Percentiles rank a stretch among this genome's conserved stretches.
phyloP scores from a whole-genome alignment of 1,140 invertebrate genomes.

The Oncopodura yosiiana region DNA sequence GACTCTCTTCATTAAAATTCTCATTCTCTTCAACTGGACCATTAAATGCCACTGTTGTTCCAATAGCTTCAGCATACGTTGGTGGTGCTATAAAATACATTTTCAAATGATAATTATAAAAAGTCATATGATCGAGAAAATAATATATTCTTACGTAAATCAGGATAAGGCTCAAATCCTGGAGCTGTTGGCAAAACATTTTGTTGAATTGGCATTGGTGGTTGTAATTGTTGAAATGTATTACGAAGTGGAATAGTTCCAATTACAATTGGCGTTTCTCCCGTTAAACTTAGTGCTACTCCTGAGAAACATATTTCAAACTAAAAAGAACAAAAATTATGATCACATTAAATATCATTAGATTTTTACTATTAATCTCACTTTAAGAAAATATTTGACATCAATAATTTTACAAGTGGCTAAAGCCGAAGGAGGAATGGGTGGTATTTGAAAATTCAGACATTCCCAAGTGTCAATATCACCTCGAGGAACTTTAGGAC shows the following conservation, averaged over 20 bases:
- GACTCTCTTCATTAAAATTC: too few relatives aligned
- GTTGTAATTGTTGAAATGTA: slow-evolving; percentile 1
- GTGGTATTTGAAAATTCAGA: slow-evolving; percentile 5
- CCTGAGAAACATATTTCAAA: slow-evolving; percentile 5
- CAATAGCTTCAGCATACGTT: slow-evolving; percentile 11
- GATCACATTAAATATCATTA: too few relatives aligned
- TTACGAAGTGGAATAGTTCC: slow-evolving; percentile 20
- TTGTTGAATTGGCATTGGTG: not conserved
- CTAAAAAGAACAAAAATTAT: not conserved
- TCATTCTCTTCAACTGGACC: too few relatives aligned
- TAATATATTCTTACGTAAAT: not conserved
- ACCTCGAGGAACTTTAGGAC: slow-evolving; percentile 8
- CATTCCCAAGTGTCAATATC: slow-evolving; percentile 9
- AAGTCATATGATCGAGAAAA: not conserved
- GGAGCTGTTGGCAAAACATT: not conserved
- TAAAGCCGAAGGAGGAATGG: slow-evolving; percentile 15
- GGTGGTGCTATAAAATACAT: slow-evolving; percentile 15
- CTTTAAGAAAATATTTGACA: slow-evolving; percentile 1
- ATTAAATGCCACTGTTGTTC: too few relatives aligned
- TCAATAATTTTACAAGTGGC: slow-evolving; percentile 20
- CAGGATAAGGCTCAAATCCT: not conserved
- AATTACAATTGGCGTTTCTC: slow-evolving; percentile 17
- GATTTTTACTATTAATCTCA: not conserved
- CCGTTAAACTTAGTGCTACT: not conserved
- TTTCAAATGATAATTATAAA: not conserved